phyloP scores from a whole-genome alignment of 2,888 invertebrate genomes.

The Pecten maximus region DNA sequence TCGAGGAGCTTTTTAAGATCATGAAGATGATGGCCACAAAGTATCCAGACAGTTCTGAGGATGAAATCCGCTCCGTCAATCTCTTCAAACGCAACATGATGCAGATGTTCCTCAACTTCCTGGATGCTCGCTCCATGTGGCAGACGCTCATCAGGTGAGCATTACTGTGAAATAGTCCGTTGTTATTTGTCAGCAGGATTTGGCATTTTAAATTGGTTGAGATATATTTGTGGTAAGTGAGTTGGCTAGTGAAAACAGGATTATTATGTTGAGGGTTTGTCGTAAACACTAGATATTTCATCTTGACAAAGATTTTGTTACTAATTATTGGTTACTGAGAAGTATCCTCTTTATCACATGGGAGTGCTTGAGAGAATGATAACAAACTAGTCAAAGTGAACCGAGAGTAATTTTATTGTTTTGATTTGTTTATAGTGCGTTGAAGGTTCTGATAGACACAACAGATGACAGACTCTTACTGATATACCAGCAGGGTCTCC shows the following conservation, averaged over 20 bases:
- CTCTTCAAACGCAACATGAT: slow-evolving; percentile 92
- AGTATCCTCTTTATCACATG: too few species aligned
- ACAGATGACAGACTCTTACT: slow-evolving; percentile 94
- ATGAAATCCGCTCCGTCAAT: slow-evolving; percentile 91
- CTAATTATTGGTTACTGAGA: too few species aligned
- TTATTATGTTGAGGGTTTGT: too few species aligned
- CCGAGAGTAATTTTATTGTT: neutral
- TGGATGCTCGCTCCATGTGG: slow-evolving; percentile 96
- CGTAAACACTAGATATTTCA: too few species aligned
- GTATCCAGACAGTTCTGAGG: slow-evolving; percentile 89
- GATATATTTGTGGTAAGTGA: too few species aligned
- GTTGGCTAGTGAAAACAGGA: too few species aligned
- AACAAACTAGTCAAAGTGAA: too few species aligned
- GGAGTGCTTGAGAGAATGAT: too few species aligned
- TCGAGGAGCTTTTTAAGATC: slow-evolving; percentile 94
- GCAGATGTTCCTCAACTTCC: slow-evolving; percentile 92
- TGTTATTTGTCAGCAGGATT: too few species aligned
- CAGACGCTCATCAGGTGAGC: slow-evolving; percentile 90
- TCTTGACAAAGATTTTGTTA: too few species aligned
- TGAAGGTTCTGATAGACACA: slow-evolving; percentile 93
- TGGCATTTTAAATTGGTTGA: neutral
- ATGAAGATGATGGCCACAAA: slow-evolving; percentile 94
- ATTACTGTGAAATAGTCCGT: neutral
- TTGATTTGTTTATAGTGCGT: slow-evolving; percentile 83
- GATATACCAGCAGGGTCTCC: slow-evolving; percentile 94